Base-by-base conservation (phyloP, 1,140 invertebrate genomes). In the Stenopsyche tienmushanensis region DNA sequence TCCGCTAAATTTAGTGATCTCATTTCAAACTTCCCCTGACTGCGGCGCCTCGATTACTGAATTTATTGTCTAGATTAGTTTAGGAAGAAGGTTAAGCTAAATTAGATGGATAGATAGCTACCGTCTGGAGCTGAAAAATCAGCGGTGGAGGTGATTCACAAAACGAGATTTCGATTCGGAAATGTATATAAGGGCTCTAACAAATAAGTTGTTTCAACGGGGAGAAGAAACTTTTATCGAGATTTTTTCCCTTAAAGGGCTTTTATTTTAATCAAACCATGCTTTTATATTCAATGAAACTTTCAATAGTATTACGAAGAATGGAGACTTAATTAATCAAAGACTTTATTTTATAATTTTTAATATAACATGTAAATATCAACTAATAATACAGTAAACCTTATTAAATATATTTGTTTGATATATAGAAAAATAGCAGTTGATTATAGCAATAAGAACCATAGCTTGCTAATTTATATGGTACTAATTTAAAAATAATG, bases 11-110 rank as follows among this genome's bases (percentile, higher is more conserved):
- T 68, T 64, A 68, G 66, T 68, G 66, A 65, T 68, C 66, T 68
- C 66, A 68, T 68, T 68, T 64, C 47, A 68, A 68, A 68, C 34
- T 68, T 65, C 64, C 57, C 44, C 59, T 20, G 54, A 59, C 66
- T 52, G 49, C 24, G 53, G 55, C 63, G 39, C 62, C 66, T 68
- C 66, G 66, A 68, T 68, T 68, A 68, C 62, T 39, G 57, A 68
- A 68, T 68, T 68, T 68, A 68, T 68, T 68, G 66, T 68, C 66
- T 29, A 59, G 66, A 68, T 68, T 68, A 68, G 66, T 64, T 67
- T 63, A 67, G 65, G 25, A 52, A 25, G 50, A 64, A 55, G 62
- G 62, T 55, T 64, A 54, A 64, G 62, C 50, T 54, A 64, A 54
- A 54, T 60, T 60, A 60, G 57, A 60, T 60, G 57, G 57, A 60